Conservation (phyloP, 2,113 vertebrate species). For the Solenodon paradoxus region DNA sequence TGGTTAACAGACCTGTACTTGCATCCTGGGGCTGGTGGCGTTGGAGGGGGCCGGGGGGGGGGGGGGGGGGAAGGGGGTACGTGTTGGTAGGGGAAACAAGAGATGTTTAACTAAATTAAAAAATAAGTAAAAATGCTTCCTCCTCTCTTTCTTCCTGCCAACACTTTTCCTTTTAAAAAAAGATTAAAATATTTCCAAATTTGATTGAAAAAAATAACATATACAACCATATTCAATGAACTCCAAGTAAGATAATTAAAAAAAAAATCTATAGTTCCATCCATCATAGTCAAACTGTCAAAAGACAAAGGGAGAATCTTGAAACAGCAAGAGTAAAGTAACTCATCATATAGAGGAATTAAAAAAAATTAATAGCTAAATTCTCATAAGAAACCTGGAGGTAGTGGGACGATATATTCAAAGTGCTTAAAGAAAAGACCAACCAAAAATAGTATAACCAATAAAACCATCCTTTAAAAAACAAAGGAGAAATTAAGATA, state of each 20-base stretch:
- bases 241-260: neutral
- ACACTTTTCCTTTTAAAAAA: too few species aligned
- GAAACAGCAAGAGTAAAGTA: neutral
- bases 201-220: neutral
- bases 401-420: neutral
- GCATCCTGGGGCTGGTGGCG: too few species aligned
- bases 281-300: neutral
- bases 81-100: too few species aligned
- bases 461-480: neutral
- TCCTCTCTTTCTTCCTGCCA: too few species aligned
- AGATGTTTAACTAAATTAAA: too few species aligned
- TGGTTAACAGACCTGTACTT: too few species aligned
- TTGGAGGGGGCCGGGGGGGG: too few species aligned
- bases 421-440: neutral
- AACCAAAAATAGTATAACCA: neutral
- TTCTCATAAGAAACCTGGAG: neutral
- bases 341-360: neutral
- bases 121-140: too few species aligned
- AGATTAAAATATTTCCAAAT: neutral
- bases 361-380: neutral
- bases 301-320: neutral
- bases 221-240: neutral
- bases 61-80: too few species aligned
- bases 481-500: neutral
- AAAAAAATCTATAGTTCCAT: neutral